Evolutionary conservation across 2,888 invertebrate species (phyloP).

Genomic region (Aethes cnicana): DNA sequence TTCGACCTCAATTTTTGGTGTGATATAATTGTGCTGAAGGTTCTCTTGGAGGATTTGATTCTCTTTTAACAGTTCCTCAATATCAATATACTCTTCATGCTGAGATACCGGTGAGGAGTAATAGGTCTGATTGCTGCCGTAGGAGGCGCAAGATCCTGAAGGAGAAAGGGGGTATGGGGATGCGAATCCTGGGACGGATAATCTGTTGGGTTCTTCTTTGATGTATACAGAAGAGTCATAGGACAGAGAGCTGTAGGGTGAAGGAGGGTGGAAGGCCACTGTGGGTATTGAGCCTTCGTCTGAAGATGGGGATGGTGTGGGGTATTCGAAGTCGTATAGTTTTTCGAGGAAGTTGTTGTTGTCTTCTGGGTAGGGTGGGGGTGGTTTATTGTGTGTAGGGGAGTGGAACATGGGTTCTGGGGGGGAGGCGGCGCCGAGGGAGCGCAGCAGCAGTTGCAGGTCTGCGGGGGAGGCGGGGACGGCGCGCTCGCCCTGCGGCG

Average conservation of each 20-base stretch:
- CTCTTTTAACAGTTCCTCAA: constrained; percentile 82
- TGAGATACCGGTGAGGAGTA: constrained; percentile 79
- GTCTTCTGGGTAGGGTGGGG: constrained; percentile 70
- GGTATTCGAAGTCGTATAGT: constrained; percentile 78
- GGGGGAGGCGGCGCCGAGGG: constrained; percentile 75
- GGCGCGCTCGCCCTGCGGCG: constrained; percentile 86
- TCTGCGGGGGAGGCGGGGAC: constrained; percentile 81
- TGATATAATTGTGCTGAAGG: constrained; percentile 65
- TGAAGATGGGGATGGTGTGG: constrained; percentile 75
- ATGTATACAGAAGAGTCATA: constrained; percentile 62
- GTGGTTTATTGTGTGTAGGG: constrained; percentile 69
- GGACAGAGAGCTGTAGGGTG: constrained; percentile 76
- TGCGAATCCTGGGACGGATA: constrained; percentile 75
- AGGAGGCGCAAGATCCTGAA: constrained; percentile 81
- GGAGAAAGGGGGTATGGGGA: constrained; percentile 82
- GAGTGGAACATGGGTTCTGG: constrained; percentile 76
- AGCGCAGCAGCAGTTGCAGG: constrained; percentile 71
- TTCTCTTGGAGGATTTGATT: constrained; percentile 79
- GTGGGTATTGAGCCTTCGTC: constrained; percentile 82
- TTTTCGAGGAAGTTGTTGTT: constrained; percentile 67
- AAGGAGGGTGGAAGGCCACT: constrained; percentile 81
- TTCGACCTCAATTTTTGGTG: constrained; percentile 82
- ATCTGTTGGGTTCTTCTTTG: constrained; percentile 80
- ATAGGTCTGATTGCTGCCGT: constrained; percentile 81
- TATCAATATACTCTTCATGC: constrained; percentile 84